A percentile compares a stretch with the other conserved stretches of the same genome.
Conservation (phyloP, 2,888 invertebrate genomes). For the Steromphala cineraria region DNA sequence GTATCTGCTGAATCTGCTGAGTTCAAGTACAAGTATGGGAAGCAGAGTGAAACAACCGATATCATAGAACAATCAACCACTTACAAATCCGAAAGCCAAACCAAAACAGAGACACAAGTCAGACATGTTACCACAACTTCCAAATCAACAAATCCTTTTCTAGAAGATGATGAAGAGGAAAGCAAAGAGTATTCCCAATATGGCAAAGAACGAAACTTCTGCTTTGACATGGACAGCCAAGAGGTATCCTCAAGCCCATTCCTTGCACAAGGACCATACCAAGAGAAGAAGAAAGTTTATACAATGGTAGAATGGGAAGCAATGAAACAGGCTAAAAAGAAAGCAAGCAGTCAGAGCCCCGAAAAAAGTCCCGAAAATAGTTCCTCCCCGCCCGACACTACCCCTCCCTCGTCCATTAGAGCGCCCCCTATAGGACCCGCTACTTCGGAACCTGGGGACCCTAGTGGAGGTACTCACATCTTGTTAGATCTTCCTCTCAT, state of each 20-base stretch:
- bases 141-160: slow-evolving; percentile 46
- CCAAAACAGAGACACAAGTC: background rate
- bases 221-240: slow-evolving; percentile 33
- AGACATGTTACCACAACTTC: slow-evolving; percentile 22
- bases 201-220: slow-evolving; percentile 20
- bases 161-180: slow-evolving; percentile 53
- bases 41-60: background rate
- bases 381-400: slow-evolving; percentile 14
- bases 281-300: slow-evolving; percentile 66
- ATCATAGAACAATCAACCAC: background rate
- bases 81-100: slow-evolving; percentile 4
- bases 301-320: slow-evolving; percentile 72
- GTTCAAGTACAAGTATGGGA: slow-evolving; percentile 20
- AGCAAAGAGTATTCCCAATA: slow-evolving; percentile 30
- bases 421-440: background rate
- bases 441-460: slow-evolving; percentile 4
- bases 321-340: slow-evolving; percentile 54
- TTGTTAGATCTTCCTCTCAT: background rate
- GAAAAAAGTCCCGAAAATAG: background rate
- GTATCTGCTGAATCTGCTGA: slow-evolving; percentile 72
- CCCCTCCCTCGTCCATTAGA: slow-evolving; percentile 27
- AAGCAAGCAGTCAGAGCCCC: background rate
- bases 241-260: slow-evolving; percentile 25
- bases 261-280: slow-evolving; percentile 61
- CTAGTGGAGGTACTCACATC: slow-evolving; percentile 16